Base-by-base conservation (phyloP, 2,797 vertebrate species). In the Tachyglossus aculeatus region DNA sequence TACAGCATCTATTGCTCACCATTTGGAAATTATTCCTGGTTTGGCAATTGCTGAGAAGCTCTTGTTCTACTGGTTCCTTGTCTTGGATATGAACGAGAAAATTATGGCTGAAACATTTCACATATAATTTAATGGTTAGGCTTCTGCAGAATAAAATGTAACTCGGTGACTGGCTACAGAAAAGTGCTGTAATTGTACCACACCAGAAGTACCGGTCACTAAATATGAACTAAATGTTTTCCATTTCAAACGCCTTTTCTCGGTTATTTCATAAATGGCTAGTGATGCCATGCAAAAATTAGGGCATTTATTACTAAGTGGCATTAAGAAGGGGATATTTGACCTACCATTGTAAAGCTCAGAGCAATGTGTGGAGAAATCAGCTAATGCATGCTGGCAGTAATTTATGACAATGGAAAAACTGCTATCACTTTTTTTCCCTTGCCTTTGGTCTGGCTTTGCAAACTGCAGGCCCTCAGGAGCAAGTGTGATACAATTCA, bases 361-460 rank as follows among this genome's bases (percentile, higher is more conserved):
- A 81, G 57, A 89, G 78, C 79, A 84, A 82, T 65, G 70, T 27
- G 74, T 78, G 76, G 33, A 87, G 76, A 85, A 89, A 71, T 81
- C 71, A 71, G 83, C 80, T 87, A 88, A 87, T 82, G 68, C 41
- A 53, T 36, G 59, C 67, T 80, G 77, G 83, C 57, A 85, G 87
- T 88, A 87, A 91, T 86, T 89, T 86, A 87, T 83, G 85, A 87
- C 66, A 55, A 50, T 71, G 74, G 80, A 66, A 80, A 76, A 87
- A 86, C 69, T 6, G 59, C 43, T 80, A 78, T 77, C 44, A 71
- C 79, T 55, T 81, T 70, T 71, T 77, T 66, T 63, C 7, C 40
- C 48, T 55, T 5, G 18, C 67, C 53, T 88, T 41, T 73, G 65
- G 70, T 81, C 78, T 89, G 72, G 57, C 78, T 88, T 83, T 77